These are phyloP conservation scores for Euplagia quadripunctaria DNA, from an alignment of 2,888 invertebrate genomes.

Conservation along the genomic window DNA sequence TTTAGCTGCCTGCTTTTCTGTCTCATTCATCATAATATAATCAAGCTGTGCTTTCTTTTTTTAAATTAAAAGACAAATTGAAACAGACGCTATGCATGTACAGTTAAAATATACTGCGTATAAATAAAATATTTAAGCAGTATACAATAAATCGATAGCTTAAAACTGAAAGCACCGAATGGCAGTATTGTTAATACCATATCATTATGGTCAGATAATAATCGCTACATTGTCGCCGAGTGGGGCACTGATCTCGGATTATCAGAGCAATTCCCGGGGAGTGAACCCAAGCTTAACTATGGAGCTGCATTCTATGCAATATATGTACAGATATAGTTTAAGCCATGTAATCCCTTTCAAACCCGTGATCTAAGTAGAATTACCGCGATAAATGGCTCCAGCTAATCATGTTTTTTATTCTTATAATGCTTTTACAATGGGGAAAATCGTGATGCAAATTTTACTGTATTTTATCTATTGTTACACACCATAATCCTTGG, in stretches of 20 bases:
- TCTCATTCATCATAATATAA: too few species aligned
- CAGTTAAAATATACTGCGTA: not conserved
- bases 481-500: too few species aligned
- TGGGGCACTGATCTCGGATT: conserved; percentile 52
- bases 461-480: not conserved
- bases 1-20: not conserved
- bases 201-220: conserved; percentile 49
- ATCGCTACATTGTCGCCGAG: conserved; percentile 49
- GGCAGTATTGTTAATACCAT: conserved; percentile 37
- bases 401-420: not conserved
- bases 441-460: not conserved
- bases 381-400: conserved; percentile 1
- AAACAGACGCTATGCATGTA: not conserved
- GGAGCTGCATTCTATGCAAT: conserved; percentile 6
- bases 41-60: not conserved
- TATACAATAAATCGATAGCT: conserved; percentile 25
- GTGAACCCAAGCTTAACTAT: conserved; percentile 29
- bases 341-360: conserved; percentile 18
- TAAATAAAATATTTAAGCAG: not conserved
- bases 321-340: conserved; percentile 3
- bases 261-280: conserved; percentile 44
- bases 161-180: conserved; percentile 29
- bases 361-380: conserved; percentile 10
- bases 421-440: not conserved
- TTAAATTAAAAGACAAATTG: not conserved